phyloP scores from a whole-genome alignment of 2,113 vertebrate species.

The Ascaphus truei region DNA sequence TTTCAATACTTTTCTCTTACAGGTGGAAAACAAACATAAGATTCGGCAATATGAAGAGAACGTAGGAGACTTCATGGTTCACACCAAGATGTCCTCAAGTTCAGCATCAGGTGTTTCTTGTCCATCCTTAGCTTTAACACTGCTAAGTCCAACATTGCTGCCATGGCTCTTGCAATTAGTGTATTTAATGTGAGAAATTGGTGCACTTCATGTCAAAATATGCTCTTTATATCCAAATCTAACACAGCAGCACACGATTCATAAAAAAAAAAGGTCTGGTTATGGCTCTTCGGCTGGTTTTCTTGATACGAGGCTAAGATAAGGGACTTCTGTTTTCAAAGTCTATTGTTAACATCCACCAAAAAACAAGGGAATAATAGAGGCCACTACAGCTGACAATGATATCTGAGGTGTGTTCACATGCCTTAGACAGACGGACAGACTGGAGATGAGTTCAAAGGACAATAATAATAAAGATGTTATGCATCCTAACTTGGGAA shows the following conservation, averaged over 20 bases:
- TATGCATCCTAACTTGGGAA: not conserved
- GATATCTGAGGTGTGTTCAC: not conserved
- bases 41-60: no score
- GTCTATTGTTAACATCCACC: no score
- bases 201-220: no score
- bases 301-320: no score
- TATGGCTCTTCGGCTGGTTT: not conserved
- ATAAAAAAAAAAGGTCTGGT: not conserved
- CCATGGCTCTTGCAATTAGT: not conserved
- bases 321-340: no score
- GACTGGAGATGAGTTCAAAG: no score
- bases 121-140: not conserved
- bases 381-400: not conserved
- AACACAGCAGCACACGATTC: not conserved
- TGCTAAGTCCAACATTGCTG: not conserved
- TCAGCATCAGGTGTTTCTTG: not conserved
- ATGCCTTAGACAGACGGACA: not conserved
- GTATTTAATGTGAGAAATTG: not conserved
- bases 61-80: no score
- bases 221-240: not conserved
- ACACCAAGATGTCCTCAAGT: no score
- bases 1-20: not conserved
- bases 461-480: no score
- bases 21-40: not conserved
- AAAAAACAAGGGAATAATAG: no score